Evolutionary conservation across 37 sponge, comb jelly and placozoan genomes (phyloP), one percentile per base, ranked within the genome.

Genomic region (Halisarca cf. caerulea): DNA sequence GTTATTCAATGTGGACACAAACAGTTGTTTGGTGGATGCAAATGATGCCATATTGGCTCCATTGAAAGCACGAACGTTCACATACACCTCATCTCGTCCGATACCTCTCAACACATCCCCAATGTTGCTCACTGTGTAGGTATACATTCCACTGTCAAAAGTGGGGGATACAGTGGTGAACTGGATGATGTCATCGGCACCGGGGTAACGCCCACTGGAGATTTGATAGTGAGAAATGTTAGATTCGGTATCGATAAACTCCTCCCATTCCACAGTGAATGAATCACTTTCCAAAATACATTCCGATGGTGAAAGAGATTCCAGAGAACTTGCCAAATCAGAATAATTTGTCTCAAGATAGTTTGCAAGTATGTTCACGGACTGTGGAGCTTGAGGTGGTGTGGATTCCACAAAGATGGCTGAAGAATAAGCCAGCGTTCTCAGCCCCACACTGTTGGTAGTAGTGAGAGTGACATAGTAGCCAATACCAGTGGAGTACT

Each of bases 391-490:
- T 4, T 61, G 53, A 3, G 90, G 94, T 21, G 86, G 72, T 11
- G 82, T 44, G 25, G 66, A 59, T 40, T 86, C 74, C 9, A 70
- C 85, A 30, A 70, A 82, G 21, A 87, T 47, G 23, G 87, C 66
- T 24, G 20, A 38, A 8, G 85, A 73, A 23, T 41, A 25, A 7
- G 62, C 47, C 20, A 84, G 35, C 24, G 57, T 69, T 45, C 69
- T 74, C 73, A 87, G 57, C 3, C 92, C 90, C 37, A 86, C 93
- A 25, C 72, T 69, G 66, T 92, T 95, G 39, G 70, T 80, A 0
- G 42, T 54, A 38, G 62, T 40, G n/a, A 95, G 73, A 7, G 85
- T 87, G 14, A 81, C 72, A 33, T 82, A 82, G 54, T 90, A 86
- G 1, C 40, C 43, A 8, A 53, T 32, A 28, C 69, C 81, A 3